Evolutionary conservation across 1,140 invertebrate species (phyloP), one percentile per base, ranked within the genome.

Genomic region (Achroia grisella): DNA sequence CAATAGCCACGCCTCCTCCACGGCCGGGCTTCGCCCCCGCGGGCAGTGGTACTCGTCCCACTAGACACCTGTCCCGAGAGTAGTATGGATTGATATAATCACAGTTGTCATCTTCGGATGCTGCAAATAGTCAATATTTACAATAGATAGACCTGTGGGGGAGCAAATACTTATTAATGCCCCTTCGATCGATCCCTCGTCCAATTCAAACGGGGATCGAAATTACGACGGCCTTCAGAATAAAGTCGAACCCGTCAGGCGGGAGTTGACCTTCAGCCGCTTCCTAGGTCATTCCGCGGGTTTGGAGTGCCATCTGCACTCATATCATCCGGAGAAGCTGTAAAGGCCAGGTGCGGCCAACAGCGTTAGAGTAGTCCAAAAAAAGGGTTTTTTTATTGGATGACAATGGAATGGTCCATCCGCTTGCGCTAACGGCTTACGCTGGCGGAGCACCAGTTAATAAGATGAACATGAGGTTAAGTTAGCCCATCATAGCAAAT

Each of bases 71-170:
- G 39, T 66, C 57, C 28, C 55, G 53, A 0, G 41, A 42, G 23
- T 17, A 14, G 2, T 48, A 33, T 0, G 39, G 14, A 9, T 39
- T 44, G 1, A 36, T 14, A 0, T 55, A 44, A 8, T 63, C 61
- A 0, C 36, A 46, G 2, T 67, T 62, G 1, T 71, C 70, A 0
- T 74, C 72, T 8, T 73, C 70, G 10, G 71, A 63, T n/a, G 66
- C 62, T 66, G 40, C 4, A 8, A 8, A 14, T 14, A 9, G 3
- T 8, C 3, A 5, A n/a, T n/a, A 35, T 6, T 0, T 35, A 4
- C 10, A 8, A 1, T 33, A 9, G 4, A 33, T 4, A 29, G 28
- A 6, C 10, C 4, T 29, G 28, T 29, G 28, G 28, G n/a, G n/a
- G n/a, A n/a, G 10, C 28, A 6, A 6, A 6, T 29, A 29, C 28